Percentiles rank a stretch among this genome's conserved stretches.
phyloP scores from a whole-genome alignment of 1,140 invertebrate genomes.

The Penaeus chinensis region DNA sequence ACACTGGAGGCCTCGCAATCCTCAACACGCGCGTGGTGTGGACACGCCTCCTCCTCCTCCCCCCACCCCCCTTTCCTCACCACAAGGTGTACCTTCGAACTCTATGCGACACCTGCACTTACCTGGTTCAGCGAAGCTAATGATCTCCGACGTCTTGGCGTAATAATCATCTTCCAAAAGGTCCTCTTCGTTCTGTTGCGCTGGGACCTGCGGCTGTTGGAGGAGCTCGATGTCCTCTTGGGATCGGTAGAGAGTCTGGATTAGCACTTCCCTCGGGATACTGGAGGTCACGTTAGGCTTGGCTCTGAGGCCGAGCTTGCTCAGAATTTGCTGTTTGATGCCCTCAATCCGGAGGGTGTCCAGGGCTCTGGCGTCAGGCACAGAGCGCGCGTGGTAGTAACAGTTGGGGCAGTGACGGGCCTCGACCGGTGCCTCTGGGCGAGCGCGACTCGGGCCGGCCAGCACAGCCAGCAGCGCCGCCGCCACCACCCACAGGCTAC shows the following conservation, averaged over 20 bases:
- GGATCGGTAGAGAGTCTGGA: conserved; percentile 78
- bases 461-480: conserved; percentile 45
- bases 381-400: conserved; percentile 46
- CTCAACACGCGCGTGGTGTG: background rate
- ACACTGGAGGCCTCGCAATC: background rate
- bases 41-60: background rate
- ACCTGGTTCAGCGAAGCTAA: conserved; percentile 85
- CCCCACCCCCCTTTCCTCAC: background rate
- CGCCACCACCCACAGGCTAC: conserved; percentile 58
- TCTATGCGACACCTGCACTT: conserved; percentile 65
- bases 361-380: conserved; percentile 57
- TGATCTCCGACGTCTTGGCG: conserved; percentile 83
- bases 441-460: conserved; percentile 39
- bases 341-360: conserved; percentile 78
- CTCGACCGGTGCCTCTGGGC: conserved; percentile 45
- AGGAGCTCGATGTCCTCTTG: conserved; percentile 69
- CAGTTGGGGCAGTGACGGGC: conserved; percentile 61
- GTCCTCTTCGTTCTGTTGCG: conserved; percentile 67
- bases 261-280: conserved; percentile 75
- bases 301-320: conserved; percentile 77
- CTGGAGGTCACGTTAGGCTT: conserved; percentile 79
- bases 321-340: conserved; percentile 81
- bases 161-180: conserved; percentile 76
- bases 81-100: background rate
- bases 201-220: conserved; percentile 47